phyloP scores from a whole-genome alignment of 2,113 vertebrate genomes.

The Pteronura brasiliensis region DNA sequence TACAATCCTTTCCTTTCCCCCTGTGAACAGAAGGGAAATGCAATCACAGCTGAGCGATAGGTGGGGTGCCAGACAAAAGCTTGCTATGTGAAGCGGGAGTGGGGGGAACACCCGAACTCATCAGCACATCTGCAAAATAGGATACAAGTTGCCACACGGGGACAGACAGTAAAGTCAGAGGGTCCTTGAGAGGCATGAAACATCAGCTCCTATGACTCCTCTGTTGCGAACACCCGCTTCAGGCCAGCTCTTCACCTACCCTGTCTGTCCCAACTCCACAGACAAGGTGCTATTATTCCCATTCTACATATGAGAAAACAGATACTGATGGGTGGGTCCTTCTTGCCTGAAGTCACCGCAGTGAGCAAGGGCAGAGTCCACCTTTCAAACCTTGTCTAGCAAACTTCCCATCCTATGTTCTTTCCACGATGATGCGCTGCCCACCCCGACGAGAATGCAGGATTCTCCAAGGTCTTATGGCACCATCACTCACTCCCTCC shows the following conservation, averaged over 20 bases:
- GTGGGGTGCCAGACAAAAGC: neutral
- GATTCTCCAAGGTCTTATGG: neutral
- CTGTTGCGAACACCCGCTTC: neutral
- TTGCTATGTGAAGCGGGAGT: neutral
- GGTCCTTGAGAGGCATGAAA: neutral
- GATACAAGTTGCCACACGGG: neutral
- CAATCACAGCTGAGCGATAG: neutral
- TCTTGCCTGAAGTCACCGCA: neutral
- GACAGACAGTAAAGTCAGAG: neutral
- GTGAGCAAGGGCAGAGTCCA: neutral
- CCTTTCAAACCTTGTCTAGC: neutral
- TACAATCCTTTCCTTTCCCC: neutral
- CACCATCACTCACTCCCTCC: neutral
- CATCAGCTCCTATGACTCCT: neutral
- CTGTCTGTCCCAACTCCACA: neutral
- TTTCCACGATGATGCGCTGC: neutral
- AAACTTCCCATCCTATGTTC: neutral
- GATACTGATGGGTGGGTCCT: neutral
- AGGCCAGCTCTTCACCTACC: neutral
- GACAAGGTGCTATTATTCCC: neutral
- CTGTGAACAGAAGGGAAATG: conserved; percentile 21
- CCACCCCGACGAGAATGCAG: neutral
- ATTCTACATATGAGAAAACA: neutral
- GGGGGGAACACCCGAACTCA: neutral
- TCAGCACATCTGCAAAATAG: neutral